These are phyloP conservation scores for Phylloscopus trochiloides DNA, from an alignment of 2,113 vertebrate genomes.

Conservation along the genomic window DNA sequence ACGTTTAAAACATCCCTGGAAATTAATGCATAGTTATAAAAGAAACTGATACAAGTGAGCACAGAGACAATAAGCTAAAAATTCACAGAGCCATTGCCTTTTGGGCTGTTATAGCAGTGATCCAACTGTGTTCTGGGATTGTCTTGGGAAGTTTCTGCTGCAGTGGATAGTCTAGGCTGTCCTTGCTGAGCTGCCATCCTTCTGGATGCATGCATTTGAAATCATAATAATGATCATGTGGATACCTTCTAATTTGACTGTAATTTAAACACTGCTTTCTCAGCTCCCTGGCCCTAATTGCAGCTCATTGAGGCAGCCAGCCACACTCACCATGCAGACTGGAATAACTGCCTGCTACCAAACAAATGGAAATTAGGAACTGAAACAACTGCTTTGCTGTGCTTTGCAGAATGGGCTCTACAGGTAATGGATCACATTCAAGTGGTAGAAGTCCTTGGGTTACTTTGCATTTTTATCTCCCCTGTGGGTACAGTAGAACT, in stretches of 20 bases:
- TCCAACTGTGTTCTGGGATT: not conserved
- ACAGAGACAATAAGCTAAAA: not conserved
- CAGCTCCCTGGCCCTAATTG: conserved; percentile 34
- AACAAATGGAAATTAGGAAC: conserved; percentile 33
- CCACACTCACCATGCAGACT: conserved; percentile 5
- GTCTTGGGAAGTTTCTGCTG: not conserved
- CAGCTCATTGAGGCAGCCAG: conserved; percentile 1
- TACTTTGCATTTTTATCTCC: conserved; percentile 29
- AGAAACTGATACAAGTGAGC: not conserved
- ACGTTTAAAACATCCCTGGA: not conserved
- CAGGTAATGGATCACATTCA: conserved; percentile 28
- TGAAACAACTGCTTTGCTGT: conserved; percentile 30
- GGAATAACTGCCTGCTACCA: conserved; percentile 45
- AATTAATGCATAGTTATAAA: not conserved
- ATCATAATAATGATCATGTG: conserved; percentile 47
- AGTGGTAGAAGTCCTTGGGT: not conserved
- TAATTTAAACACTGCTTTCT: conserved; percentile 58
- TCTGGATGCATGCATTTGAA: conserved; percentile 23
- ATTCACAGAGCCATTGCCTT: not conserved
- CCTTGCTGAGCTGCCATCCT: conserved; percentile 37
- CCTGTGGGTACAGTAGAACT: not conserved
- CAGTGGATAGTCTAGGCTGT: not conserved
- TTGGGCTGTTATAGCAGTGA: not conserved
- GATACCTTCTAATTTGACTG: conserved; percentile 42
- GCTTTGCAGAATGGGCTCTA: not conserved